A percentile compares a stretch with the other conserved stretches of the same genome.
phyloP scores from a whole-genome alignment of 2,797 vertebrate species.

The Sarcophilus harrisii region DNA sequence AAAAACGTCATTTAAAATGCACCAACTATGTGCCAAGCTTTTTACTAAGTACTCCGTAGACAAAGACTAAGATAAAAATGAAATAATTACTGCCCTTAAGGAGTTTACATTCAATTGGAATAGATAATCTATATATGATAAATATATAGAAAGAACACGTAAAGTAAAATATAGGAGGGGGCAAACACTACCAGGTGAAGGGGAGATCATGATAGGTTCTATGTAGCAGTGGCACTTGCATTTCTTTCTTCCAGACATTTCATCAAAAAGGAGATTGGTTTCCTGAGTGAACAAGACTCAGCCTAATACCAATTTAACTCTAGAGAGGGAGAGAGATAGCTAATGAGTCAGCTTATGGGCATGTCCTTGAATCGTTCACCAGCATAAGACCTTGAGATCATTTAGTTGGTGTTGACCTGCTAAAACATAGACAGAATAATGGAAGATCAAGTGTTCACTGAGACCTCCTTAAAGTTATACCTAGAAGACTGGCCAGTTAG shows the following conservation, averaged over 20 bases:
- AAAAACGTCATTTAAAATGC: neutral
- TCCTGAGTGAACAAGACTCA: neutral
- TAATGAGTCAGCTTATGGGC: neutral
- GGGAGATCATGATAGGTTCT: neutral
- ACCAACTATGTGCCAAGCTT: neutral
- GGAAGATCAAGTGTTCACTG: neutral
- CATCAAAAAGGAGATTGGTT: neutral
- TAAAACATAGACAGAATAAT: neutral
- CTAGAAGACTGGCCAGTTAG: neutral
- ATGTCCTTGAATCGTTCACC: neutral
- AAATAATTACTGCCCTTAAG: neutral
- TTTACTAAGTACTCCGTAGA: neutral
- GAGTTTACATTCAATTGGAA: neutral
- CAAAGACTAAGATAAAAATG: neutral
- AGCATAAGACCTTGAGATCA: neutral
- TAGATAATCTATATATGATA: neutral
- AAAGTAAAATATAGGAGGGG: neutral
- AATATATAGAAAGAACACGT: neutral
- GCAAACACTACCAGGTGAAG: neutral
- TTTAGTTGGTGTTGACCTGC: neutral
- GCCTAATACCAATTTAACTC: neutral
- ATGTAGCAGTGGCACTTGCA: neutral
- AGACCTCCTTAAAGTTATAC: neutral
- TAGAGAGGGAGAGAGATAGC: neutral
- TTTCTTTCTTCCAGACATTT: neutral